Base-by-base conservation (phyloP, 1,140 invertebrate genomes). In the Drosophila chauvacae region DNA sequence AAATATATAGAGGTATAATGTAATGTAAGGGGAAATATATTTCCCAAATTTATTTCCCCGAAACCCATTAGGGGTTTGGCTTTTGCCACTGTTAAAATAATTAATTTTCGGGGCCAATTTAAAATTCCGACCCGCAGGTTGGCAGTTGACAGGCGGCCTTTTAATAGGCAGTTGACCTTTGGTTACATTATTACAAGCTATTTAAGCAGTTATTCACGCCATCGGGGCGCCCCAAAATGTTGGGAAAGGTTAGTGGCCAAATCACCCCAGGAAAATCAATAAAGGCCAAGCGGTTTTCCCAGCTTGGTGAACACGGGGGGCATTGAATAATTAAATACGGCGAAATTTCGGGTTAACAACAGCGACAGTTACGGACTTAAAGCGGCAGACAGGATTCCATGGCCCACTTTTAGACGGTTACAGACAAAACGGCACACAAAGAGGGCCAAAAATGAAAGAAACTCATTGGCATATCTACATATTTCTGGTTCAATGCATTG, bases 401-500 rank as follows among this genome's bases (percentile, higher is more conserved):
- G 48, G 39, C 74, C 55, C 64, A 60, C 44, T 45, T 68, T 77
- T 77, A 28, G 72, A 47, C 60, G 35, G 14, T 73, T 45, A 57
- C 28, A 10, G 3, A 26, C 45, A 28, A 26, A 58, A 30, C 13
- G 39, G 35, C 50, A 65, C 30, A 69, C 61, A 57, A 50, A 65
- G 35, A 45, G 61, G 55, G 11, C 44, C 62, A 45, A 51, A 55
- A 83, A 41, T 62, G 60, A 56, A 61, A 65, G 42, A 44, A 65
- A 77, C 84, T 74, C 72, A 80, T 88, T 80, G 80, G 72, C 77
- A 84, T 87, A 87, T 87, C 84, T 84, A 74, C 84, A 84, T 88
- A 84, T 88, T 87, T 87, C 77, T 88, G 80, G 84, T 88, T 87
- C 84, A 87, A 84, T 87, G 84, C 84, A 88, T 88, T 50, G 45